phyloP scores from a whole-genome alignment of 64 coral and sea anemone genomes.

The Actinia equina region DNA sequence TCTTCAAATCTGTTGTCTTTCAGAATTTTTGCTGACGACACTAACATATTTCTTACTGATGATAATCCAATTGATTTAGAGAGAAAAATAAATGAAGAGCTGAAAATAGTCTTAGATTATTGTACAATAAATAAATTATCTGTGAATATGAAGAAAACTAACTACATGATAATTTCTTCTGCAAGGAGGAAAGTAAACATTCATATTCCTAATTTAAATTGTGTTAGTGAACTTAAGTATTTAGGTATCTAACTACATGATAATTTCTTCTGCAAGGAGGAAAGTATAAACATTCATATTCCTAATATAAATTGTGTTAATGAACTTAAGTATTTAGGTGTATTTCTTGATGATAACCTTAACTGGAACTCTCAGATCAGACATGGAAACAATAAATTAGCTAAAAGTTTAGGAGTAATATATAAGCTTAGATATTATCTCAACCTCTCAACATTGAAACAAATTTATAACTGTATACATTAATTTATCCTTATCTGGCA shows the following conservation, averaged over 20 bases:
- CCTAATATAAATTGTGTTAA: too few species aligned
- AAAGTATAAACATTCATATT: too few species aligned
- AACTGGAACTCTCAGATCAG: constrained; percentile 34
- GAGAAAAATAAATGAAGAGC: constrained; percentile 37
- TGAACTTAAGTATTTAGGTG: too few species aligned
- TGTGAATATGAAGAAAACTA: constrained; percentile 37
- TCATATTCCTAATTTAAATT: constrained; percentile 10
- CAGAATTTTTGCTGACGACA: constrained; percentile 40
- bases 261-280: too few species aligned
- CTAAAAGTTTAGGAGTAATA: constrained; percentile 7
- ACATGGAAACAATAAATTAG: constrained; percentile 27
- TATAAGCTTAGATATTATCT: constrained; percentile 2
- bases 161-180: constrained; percentile 33
- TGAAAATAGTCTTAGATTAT: constrained; percentile 31
- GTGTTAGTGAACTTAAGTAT: constrained; percentile 27
- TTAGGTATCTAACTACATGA: too few species aligned
- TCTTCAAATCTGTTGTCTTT: background rate
- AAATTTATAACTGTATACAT: constrained; percentile 1
- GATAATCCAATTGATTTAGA: constrained; percentile 41
- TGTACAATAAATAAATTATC: constrained; percentile 35
- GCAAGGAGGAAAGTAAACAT: background rate
- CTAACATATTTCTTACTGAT: constrained; percentile 15
- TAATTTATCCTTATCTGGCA: constrained; percentile 4
- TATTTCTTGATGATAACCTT: constrained; percentile 41
- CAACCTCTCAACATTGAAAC: background rate